These are phyloP conservation scores for Cossypha niveicapilla DNA, from an alignment of 2,797 vertebrate genomes.

Conservation along the genomic window DNA sequence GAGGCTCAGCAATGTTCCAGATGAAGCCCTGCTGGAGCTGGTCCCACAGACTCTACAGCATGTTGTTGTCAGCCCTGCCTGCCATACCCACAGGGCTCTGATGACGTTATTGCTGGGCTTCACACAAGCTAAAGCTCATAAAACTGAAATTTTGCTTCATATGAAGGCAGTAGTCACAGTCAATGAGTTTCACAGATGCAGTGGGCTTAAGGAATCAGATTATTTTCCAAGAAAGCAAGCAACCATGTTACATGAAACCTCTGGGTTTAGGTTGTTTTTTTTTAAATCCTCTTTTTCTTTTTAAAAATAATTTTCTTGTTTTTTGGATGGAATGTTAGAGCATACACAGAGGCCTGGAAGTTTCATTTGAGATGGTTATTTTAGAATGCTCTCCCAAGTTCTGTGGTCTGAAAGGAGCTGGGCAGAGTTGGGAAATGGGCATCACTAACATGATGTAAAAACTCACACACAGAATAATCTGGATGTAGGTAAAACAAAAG, in stretches of 20 bases:
- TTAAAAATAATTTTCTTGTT: not conserved
- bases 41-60: not conserved
- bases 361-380: not conserved
- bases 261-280: rapidly evolving
- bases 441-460: not conserved
- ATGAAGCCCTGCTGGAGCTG: not conserved
- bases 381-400: not conserved
- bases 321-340: not conserved
- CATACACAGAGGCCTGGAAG: not conserved
- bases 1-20: slow-evolving; percentile 4
- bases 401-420: not conserved
- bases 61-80: not conserved
- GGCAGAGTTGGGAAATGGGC: not conserved
- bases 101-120: slow-evolving; percentile 26
- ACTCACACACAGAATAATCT: not conserved
- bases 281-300: rapidly evolving
- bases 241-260: not conserved
- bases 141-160: not conserved
- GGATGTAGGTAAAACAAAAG: not conserved
- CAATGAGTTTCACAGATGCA: slow-evolving; percentile 46
- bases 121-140: not conserved
- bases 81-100: not conserved
- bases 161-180: not conserved
- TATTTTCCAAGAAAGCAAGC: not conserved
- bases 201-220: not conserved